Base-by-base conservation (phyloP, 2,797 vertebrate genomes). In the Chiloscyllium punctatum region DNA sequence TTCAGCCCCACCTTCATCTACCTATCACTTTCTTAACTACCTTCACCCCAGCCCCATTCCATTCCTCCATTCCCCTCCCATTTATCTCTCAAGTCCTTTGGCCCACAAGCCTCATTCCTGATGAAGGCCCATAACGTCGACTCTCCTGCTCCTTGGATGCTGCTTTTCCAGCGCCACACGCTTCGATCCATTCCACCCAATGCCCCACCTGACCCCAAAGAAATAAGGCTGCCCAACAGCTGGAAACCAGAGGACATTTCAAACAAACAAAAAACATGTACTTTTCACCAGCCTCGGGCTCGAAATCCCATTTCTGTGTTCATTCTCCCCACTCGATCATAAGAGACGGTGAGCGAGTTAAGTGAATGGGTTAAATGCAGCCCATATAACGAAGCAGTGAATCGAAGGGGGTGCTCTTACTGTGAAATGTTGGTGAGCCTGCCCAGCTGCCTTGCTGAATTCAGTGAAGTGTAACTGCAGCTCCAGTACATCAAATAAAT, bases 391-490 rank as follows among this genome's bases (percentile, higher is more conserved):
- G 33, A 30, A n/a, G 74, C 0, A 2, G 74, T 13, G 5, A 33
- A 33, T 33, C 4, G 33, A n/a, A n/a, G 11, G 74, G 3, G 33
- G 33, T 13, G 96, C 96, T 97, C 94, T 97, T 97, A 97, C 96
- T 97, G 96, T 97, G 96, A 96, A 96, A 96, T 95, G 95, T 95
- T 95, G 95, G 96, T 96, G 87, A 94, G 96, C 96, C 96, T 96
- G 96, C 96, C 96, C 96, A 96, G 96, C 96, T 77, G 95, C 96
- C 74, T 96, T 95, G 96, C 96, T 95, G 96, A 96, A 96, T 74
- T 96, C 96, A 96, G 96, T 96, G 95, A 97, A 96, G 96, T 96
- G 69, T 97, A 96, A 96, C 96, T 94, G 96, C 96, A 95, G 42
- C 87, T 96, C 96, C 96, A 96, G 88, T 95, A 82, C 96, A 96